Evolutionary conservation across 2,888 invertebrate species (phyloP).

Genomic region (Drosophila mercatorum): DNA sequence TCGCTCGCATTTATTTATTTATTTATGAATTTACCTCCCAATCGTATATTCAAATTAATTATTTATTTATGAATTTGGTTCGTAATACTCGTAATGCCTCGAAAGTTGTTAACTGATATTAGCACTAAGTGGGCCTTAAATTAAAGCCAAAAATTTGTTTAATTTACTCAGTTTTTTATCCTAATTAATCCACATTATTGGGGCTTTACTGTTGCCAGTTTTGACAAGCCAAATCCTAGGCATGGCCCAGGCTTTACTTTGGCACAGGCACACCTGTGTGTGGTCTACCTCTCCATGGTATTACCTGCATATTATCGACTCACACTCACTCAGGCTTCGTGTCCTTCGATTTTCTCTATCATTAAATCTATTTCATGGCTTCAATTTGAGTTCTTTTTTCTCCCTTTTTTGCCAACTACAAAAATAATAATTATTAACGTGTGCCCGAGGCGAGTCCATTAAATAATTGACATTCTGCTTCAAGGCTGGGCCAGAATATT

Average conservation of each 20-base stretch:
- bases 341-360: conserved; percentile 15
- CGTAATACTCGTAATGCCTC: not conserved
- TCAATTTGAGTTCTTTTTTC: not conserved
- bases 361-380: conserved; percentile 27
- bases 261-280: conserved; percentile 37
- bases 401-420: conserved; percentile 8
- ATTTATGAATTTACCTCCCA: not conserved
- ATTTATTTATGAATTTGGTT: conserved; percentile 11
- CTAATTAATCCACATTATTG: conserved; percentile 1
- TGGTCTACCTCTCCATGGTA: not conserved
- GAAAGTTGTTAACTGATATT: conserved; percentile 10
- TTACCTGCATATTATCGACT: not conserved
- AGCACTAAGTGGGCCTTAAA: conserved; percentile 10
- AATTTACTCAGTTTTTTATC: conserved; percentile 9
- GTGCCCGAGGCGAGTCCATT: conserved; percentile 26
- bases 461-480: conserved; percentile 1
- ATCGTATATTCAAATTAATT: not conserved
- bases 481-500: conserved; percentile 1
- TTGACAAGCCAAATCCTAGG: not conserved
- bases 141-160: conserved; percentile 26
- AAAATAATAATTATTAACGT: conserved; percentile 22
- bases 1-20: not conserved
- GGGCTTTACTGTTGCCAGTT: conserved; percentile 3
- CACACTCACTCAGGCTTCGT: not conserved
- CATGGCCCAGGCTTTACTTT: not conserved